phyloP scores from a whole-genome alignment of 2,797 vertebrate genomes.

The Manis crassicaudata region DNA sequence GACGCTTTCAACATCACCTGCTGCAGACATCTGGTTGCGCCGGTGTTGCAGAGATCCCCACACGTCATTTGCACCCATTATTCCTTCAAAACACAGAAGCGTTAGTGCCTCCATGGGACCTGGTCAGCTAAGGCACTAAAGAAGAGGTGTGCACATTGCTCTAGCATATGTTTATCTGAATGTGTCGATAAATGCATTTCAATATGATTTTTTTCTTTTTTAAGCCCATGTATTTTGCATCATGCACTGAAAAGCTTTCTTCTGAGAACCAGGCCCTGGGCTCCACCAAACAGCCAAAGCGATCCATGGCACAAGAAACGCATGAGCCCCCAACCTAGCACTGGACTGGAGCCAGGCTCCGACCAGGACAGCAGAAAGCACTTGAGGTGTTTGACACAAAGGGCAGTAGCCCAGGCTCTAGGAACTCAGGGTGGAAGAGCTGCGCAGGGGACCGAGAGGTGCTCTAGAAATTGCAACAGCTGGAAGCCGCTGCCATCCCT shows the following conservation, averaged over 20 bases:
- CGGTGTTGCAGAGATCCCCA: background rate
- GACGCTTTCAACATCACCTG: rapidly evolving
- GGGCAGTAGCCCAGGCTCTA: too few species aligned
- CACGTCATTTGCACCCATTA: rapidly evolving
- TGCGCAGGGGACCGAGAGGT: background rate
- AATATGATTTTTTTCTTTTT: background rate
- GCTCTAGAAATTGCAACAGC: rapidly evolving
- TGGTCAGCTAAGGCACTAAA: rapidly evolving
- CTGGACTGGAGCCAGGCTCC: too few species aligned
- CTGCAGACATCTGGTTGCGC: rapidly evolving
- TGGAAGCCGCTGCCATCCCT: rapidly evolving
- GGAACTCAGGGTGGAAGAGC: background rate
- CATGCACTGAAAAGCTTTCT: background rate
- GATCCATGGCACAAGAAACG: rapidly evolving
- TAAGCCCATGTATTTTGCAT: too few species aligned
- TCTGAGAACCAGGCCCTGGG: background rate
- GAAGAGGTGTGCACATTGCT: rapidly evolving
- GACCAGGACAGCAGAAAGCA: background rate
- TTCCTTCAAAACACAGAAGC: rapidly evolving
- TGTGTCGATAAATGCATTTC: background rate
- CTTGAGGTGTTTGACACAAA: background rate
- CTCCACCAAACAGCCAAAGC: background rate
- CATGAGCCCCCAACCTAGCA: rapidly evolving
- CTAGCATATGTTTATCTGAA: too few species aligned
- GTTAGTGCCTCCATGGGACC: rapidly evolving